Conservation (phyloP, 1,140 invertebrate genomes). For the Paralvinella palmiformis region DNA sequence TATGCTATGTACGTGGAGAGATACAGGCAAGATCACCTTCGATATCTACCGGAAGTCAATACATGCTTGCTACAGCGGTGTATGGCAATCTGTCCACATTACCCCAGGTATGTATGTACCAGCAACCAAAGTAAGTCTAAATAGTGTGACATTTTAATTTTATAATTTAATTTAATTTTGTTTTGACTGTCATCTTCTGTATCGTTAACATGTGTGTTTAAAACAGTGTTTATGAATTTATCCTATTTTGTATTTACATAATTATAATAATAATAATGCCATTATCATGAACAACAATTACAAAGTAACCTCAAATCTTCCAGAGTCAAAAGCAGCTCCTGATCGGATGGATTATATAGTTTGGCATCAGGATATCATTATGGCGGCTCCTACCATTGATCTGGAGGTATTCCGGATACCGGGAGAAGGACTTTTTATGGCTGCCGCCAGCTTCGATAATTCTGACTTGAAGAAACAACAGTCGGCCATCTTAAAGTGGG, state of each 20-base stretch:
- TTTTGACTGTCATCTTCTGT: neutral
- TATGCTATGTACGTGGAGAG: slow-evolving; percentile 8
- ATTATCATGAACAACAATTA: neutral
- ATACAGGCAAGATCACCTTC: slow-evolving; percentile 13
- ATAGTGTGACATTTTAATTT: neutral
- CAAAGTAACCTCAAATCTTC: neutral
- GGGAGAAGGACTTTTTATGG: slow-evolving; percentile 40
- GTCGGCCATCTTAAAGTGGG: slow-evolving; percentile 41
- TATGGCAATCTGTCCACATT: slow-evolving; percentile 6
- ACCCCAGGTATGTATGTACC: neutral
- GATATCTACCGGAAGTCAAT: slow-evolving; percentile 10
- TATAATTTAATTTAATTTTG: neutral
- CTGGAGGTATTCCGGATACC: slow-evolving; percentile 41
- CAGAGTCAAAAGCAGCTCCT: neutral
- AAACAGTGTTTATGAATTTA: neutral
- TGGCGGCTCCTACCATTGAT: slow-evolving; percentile 35
- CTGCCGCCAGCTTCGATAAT: slow-evolving; percentile 15
- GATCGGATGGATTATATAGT: slow-evolving; percentile 38
- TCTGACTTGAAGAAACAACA: slow-evolving; percentile 17
- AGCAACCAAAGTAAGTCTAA: neutral
- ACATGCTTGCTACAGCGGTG: slow-evolving; percentile 15
- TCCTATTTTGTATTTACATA: neutral
- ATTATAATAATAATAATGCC: neutral
- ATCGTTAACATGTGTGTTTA: neutral
- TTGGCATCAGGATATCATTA: slow-evolving; percentile 35